These are phyloP conservation scores for Abscondita cerata DNA, from an alignment of 2,888 invertebrate genomes.

Conservation along the genomic window DNA sequence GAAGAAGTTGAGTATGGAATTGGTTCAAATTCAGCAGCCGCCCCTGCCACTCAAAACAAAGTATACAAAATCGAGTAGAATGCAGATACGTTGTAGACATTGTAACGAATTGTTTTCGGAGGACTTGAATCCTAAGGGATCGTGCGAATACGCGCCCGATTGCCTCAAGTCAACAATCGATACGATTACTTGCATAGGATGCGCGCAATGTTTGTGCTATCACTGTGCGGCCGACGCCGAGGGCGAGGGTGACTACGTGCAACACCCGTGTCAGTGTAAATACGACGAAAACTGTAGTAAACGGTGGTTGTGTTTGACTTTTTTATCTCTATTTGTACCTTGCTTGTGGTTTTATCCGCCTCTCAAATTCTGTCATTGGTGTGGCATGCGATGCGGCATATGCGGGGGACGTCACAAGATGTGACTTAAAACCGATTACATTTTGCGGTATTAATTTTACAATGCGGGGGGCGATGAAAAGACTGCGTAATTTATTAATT, in stretches of 20 bases:
- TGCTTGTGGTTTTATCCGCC: conserved; percentile 95
- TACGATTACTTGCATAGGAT: conserved; percentile 77
- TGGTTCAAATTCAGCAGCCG: conserved; percentile 62
- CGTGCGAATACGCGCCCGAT: conserved; percentile 89
- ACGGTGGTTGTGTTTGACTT: conserved; percentile 85
- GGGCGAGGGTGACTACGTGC: conserved; percentile 87
- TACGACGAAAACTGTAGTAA: conserved; percentile 77
- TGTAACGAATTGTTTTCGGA: conserved; percentile 83
- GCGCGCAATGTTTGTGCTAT: conserved; percentile 88
- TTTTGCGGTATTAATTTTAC: conserved; percentile 51
- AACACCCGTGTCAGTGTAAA: conserved; percentile 84
- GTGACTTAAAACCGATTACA: conserved; percentile 49
- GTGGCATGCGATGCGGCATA: conserved; percentile 79
- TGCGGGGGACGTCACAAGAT: conserved; percentile 82
- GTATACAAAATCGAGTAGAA: conserved; percentile 48
- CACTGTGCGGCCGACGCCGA: conserved; percentile 93
- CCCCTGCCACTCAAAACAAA: conserved; percentile 60
- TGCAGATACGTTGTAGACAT: conserved; percentile 66
- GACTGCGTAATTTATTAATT: too few species aligned
- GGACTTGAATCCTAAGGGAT: conserved; percentile 85
- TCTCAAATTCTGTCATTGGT: conserved; percentile 82
- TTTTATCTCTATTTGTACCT: conserved; percentile 87
- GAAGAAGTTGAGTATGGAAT: conserved; percentile 69
- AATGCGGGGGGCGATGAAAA: too few species aligned
- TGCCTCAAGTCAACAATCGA: conserved; percentile 81